Evolutionary conservation across 2,888 invertebrate genomes (phyloP), one percentile per base, ranked within the genome.

Genomic region (Elmis aenea): DNA sequence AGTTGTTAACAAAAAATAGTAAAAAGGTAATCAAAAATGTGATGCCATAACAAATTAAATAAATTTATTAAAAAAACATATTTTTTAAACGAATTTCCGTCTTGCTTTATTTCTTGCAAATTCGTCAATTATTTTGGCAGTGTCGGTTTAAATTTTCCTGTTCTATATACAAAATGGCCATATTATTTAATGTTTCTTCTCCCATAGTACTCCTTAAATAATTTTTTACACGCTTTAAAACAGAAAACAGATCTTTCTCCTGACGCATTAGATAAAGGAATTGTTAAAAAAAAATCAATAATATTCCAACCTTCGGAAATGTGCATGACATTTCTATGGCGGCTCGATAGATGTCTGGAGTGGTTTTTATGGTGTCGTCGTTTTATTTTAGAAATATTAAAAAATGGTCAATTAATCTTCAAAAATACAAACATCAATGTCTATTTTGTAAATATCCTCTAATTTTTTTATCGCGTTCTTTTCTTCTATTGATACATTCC

Each of bases 71-170:
- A 18, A 18, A 18, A 18, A 18, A 8, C 5, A 8, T 18, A 18
- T 18, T 18, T 18, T 18, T 18, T 18, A 18, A 6, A 24, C 9
- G 9, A 24, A 24, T 9, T 9, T 24, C 9, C 24, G 5, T 24
- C 24, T 24, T 24, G 24, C 24, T 24, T 24, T 24, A 24, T 24
- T 24, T 24, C 9, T 24, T 24, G 24, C 24, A 24, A 24, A 24
- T 24, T 24, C 24, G 9, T 24, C 24, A 6, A 24, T 24, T 9
- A 24, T 10, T 24, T 24, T 24, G 9, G 5, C 24, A 5, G 24
- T 24, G 9, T 24, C 9, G 10, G 9, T 24, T 24, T 8, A 24
- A 10, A 24, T 6, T 24, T 6, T 24, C 24, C 9, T 24, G 5
- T 24, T 24, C 24, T 9, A 24, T 24, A 24, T 24, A 24, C 24